Evolutionary conservation across 2,797 vertebrate genomes (phyloP).

Genomic region (Psittacula derbiana): DNA sequence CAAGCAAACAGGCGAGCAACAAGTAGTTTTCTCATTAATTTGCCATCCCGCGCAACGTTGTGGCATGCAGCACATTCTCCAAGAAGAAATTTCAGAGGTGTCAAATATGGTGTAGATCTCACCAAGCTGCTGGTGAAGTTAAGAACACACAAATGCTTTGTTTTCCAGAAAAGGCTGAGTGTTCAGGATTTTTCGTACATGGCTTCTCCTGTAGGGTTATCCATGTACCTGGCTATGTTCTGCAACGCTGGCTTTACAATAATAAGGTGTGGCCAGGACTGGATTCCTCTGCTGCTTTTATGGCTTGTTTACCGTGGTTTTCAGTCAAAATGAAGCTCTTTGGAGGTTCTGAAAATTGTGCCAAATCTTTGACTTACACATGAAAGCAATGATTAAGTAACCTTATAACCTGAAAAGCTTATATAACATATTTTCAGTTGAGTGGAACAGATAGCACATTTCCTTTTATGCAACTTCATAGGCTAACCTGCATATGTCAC

Average conservation of each 20-base stretch:
- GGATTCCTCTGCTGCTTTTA: neutral
- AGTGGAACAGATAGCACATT: neutral
- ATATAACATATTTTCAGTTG: neutral
- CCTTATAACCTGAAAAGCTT: neutral
- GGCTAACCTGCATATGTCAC: fast-evolving
- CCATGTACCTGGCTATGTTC: neutral
- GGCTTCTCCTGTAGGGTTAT: neutral
- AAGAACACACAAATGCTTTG: fast-evolving
- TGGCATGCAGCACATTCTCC: fast-evolving
- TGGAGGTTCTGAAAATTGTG: neutral
- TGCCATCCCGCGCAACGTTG: fast-evolving
- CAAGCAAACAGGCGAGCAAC: neutral
- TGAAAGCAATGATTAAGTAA: neutral
- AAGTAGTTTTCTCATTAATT: neutral
- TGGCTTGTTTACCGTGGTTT: neutral
- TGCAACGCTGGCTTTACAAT: neutral
- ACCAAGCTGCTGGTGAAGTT: neutral
- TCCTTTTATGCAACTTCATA: neutral
- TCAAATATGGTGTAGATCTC: neutral
- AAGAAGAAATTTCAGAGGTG: neutral
- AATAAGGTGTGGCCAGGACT: neutral
- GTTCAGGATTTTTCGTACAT: neutral
- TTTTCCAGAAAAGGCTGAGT: neutral
- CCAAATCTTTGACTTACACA: neutral
- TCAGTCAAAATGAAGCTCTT: neutral